Evolutionary conservation across 2,797 vertebrate species (phyloP), one percentile per base, ranked within the genome.

Genomic region (Pagetopsis macropterus): DNA sequence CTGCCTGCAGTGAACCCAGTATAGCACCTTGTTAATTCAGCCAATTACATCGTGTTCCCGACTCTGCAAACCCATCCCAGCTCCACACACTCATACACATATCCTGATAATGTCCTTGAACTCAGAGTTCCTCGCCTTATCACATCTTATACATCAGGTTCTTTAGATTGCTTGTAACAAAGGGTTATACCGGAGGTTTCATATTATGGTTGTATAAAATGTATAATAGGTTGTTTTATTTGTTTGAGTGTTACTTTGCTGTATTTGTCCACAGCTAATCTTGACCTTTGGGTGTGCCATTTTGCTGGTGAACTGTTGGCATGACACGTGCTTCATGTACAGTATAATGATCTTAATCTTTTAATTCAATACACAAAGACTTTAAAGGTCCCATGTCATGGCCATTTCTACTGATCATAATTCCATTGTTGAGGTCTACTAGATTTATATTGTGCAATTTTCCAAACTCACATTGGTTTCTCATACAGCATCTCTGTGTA

Each of bases 11-110:
- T 60, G 74, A 85, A 78, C 72, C 27, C 10, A 1, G 2, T 63
- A 44, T 76, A 84, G 49, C 48, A 67, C 74, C 60, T 76, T 81
- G 77, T 83, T 82, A 83, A 85, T 73, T 74, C 73, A 71, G 46
- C 58, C 70, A 77, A 85, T 84, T 76, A 87, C 49, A 54, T 61
- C 46, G 31, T 12, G 19, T 58, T 64, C 51, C 33, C 16, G 4
- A 46, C 61, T 59, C 66, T 43, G 13, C 52, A n/a, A 65, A 37
- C 57, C 51, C 63, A 19, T 41, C 60, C 40, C 37, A 49, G 19
- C 11, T 6, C 15, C 43, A 37, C 44, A 10, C 13, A 16, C 48
- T 43, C 12, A 15, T 21, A 9, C 19, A 40, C 21, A 46, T 27
- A 15, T 37, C 21, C 49, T 44, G 21, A 68, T 52, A 19, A 19